Evolutionary conservation across 2,113 vertebrate species (phyloP).

Genomic region (Otus sunia): DNA sequence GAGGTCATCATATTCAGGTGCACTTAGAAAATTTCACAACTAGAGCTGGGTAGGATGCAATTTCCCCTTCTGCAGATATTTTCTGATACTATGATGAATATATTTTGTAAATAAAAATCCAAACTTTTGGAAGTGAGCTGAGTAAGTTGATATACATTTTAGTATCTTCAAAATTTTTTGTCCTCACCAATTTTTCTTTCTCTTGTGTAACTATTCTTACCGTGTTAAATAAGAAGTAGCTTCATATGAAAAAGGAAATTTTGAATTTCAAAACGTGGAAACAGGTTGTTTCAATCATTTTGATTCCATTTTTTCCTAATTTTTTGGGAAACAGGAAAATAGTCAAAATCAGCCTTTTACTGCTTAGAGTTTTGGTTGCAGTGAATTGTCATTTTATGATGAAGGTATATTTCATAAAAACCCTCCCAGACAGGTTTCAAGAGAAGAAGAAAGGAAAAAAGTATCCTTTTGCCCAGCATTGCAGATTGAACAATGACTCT

Average conservation of each 20-base stretch:
- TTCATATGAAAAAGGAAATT: neutral
- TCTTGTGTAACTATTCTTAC: neutral
- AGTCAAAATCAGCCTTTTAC: neutral
- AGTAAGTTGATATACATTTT: neutral
- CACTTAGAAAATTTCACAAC: neutral
- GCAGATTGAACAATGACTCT: neutral
- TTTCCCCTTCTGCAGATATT: neutral
- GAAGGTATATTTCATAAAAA: neutral
- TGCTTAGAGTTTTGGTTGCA: neutral
- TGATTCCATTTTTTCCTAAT: neutral
- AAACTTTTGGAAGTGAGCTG: neutral
- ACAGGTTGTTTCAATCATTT: neutral
- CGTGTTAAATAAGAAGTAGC: neutral
- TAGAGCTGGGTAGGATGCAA: neutral
- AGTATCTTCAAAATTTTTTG: neutral
- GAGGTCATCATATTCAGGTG: neutral
- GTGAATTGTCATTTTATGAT: neutral
- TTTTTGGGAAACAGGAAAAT: neutral
- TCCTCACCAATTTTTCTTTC: neutral
- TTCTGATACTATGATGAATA: neutral
- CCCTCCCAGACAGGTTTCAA: neutral
- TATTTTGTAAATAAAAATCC: neutral
- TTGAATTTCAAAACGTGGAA: neutral
- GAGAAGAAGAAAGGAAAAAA: neutral
- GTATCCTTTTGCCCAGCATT: accelerated